phyloP scores from a whole-genome alignment of 2,888 invertebrate species.

The Macrophya alboannulata region DNA sequence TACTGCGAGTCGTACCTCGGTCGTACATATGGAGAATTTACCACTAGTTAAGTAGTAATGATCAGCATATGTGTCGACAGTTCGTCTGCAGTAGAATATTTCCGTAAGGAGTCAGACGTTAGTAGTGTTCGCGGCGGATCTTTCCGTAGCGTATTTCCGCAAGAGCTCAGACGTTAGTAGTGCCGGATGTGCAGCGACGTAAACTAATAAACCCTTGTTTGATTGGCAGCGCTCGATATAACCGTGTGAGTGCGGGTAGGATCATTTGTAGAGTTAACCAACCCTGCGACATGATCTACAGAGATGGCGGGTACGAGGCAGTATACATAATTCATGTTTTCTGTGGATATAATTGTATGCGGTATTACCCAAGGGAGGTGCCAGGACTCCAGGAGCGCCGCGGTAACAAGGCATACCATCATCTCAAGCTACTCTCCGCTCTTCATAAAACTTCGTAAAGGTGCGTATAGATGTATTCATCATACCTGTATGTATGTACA shows the following conservation, averaged over 20 bases:
- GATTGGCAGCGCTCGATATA: slow-evolving; percentile 55
- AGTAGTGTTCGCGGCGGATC: not conserved
- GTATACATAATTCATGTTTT: slow-evolving; percentile 77
- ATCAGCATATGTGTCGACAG: not conserved
- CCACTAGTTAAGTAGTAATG: not conserved
- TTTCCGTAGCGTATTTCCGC: not conserved
- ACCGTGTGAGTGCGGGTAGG: slow-evolving; percentile 54
- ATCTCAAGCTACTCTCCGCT: slow-evolving; percentile 58
- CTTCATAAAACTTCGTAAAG: slow-evolving; percentile 34
- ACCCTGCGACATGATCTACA: slow-evolving; percentile 77
- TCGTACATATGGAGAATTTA: not conserved
- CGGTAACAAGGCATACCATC: slow-evolving; percentile 79
- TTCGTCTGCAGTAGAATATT: not conserved
- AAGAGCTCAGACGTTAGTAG: not conserved
- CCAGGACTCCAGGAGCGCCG: slow-evolving; percentile 68
- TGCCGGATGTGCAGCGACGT: slow-evolving; percentile 8
- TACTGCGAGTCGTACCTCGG: not conserved
- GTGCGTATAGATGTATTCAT: slow-evolving; percentile 3
- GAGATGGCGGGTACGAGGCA: slow-evolving; percentile 55
- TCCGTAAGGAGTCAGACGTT: not conserved
- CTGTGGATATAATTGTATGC: slow-evolving; percentile 78
- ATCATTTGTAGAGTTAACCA: slow-evolving; percentile 78
- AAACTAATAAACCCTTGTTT: slow-evolving; percentile 55
- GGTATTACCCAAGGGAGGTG: slow-evolving; percentile 77
- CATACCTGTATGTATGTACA: not conserved